phyloP scores from a whole-genome alignment of 2,888 invertebrate species.

The Lacanobia oleracea region DNA sequence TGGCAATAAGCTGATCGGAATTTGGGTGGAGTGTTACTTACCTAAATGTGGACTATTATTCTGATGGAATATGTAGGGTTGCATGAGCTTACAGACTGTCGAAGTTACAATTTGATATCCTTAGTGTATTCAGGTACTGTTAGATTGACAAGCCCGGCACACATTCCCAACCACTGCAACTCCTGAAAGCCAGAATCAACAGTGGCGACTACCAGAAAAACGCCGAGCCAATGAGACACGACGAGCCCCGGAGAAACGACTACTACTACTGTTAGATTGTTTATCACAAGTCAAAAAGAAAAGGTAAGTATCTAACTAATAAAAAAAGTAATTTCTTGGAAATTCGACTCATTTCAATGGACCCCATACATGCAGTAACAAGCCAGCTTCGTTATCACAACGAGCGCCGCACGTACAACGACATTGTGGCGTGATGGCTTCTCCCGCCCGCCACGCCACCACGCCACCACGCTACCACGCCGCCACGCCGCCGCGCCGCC shows the following conservation, averaged over 20 bases:
- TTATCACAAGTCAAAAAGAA: neutral
- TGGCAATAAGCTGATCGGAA: conserved; percentile 46
- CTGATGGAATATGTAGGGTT: neutral
- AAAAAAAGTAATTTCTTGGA: neutral
- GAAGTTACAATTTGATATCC: neutral
- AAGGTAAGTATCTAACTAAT: neutral
- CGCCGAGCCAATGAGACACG: no score
- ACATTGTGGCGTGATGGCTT: conserved; percentile 51
- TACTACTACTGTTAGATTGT: no score
- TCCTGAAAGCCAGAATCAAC: no score
- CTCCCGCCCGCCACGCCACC: conserved; percentile 39
- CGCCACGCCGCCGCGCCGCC: conserved; percentile 48
- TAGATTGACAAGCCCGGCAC: no score
- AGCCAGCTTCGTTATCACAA: conserved; percentile 34
- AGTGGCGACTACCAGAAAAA: no score
- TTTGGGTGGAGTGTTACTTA: conserved; percentile 53
- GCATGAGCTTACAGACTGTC: neutral
- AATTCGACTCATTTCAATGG: conserved; percentile 11
- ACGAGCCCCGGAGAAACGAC: no score
- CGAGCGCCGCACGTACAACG: conserved; percentile 50
- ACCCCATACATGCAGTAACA: conserved; percentile 18
- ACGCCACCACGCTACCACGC: conserved; percentile 23
- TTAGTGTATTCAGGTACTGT: neutral
- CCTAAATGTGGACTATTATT: conserved; percentile 25
- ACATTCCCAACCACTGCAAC: no score